These are phyloP conservation scores for Notamacropus eugenii DNA, from an alignment of 2,797 vertebrate species.

Conservation along the genomic window DNA sequence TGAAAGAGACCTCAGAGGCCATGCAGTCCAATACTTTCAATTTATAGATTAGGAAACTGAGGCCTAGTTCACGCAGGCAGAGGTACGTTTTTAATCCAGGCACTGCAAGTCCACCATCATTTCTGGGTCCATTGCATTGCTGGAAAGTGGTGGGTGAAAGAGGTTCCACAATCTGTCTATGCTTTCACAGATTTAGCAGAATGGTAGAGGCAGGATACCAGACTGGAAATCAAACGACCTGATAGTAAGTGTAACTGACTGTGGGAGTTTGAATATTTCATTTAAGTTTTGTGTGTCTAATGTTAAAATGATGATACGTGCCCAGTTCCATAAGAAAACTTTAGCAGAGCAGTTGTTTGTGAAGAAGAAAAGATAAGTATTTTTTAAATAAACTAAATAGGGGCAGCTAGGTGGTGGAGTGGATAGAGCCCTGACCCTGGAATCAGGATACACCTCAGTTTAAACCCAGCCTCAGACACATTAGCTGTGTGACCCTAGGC, in stretches of 20 bases:
- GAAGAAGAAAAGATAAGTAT: neutral
- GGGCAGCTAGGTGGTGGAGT: too few relatives aligned
- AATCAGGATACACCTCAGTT: too few relatives aligned
- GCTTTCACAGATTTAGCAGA: neutral
- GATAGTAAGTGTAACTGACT: too few relatives aligned
- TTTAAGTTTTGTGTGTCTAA: neutral
- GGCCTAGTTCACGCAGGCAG: neutral
- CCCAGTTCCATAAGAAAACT: neutral
- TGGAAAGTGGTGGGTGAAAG: neutral
- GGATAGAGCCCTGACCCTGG: too few relatives aligned
- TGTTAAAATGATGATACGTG: neutral
- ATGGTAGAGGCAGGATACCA: neutral
- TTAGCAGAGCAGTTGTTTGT: neutral
- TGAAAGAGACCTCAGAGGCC: neutral
- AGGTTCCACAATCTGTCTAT: neutral
- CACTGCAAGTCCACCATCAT: neutral
- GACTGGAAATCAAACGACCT: neutral
- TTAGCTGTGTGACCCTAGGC: too few relatives aligned
- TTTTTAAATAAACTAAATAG: too few relatives aligned
- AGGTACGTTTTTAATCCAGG: neutral
- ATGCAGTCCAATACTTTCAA: neutral
- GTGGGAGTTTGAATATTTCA: too few relatives aligned
- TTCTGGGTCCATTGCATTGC: neutral
- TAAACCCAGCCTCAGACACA: too few relatives aligned
- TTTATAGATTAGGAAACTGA: neutral